phyloP scores from a whole-genome alignment of 2,113 vertebrate species.

The Centropus bengalensis region DNA sequence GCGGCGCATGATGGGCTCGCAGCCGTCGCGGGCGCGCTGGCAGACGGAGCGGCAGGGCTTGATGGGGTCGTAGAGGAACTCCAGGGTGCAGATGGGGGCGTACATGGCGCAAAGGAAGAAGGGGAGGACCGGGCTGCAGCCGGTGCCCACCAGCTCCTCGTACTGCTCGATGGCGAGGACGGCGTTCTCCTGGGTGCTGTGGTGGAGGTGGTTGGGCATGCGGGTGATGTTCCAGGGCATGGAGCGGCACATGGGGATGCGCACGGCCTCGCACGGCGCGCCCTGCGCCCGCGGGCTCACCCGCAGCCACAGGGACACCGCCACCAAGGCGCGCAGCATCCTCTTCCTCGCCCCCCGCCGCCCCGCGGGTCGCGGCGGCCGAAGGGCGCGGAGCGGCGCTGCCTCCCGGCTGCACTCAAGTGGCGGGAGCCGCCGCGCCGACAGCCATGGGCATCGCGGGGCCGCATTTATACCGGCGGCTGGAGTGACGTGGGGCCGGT shows the following conservation, averaged over 20 bases:
- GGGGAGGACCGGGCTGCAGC: conserved; percentile 78
- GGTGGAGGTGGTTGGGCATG: conserved; percentile 87
- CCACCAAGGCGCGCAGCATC: conserved; percentile 53
- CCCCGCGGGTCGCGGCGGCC: neutral
- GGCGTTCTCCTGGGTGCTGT: conserved; percentile 86
- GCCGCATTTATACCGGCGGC: conserved; percentile 71
- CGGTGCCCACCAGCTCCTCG: conserved; percentile 79
- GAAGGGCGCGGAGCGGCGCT: neutral
- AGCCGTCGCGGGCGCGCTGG: conserved; percentile 80
- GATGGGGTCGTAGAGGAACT: conserved; percentile 84
- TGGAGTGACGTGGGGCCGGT: conserved; percentile 72
- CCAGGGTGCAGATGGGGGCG: conserved; percentile 82
- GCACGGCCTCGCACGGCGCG: conserved; percentile 82
- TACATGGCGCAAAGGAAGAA: conserved; percentile 87
- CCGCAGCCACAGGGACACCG: conserved; percentile 71
- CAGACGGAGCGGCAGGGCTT: conserved; percentile 82
- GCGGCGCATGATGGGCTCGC: conserved; percentile 81
- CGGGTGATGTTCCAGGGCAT: conserved; percentile 87
- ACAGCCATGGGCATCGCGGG: conserved; percentile 54
- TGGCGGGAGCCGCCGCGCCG: neutral
- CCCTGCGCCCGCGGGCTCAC: conserved; percentile 71
- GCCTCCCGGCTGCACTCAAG: neutral
- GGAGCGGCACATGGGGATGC: conserved; percentile 81
- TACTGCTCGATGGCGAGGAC: conserved; percentile 84
- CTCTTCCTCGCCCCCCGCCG: neutral